phyloP scores from a whole-genome alignment of 1,140 invertebrate species.

The Wiebesia pumilae region DNA sequence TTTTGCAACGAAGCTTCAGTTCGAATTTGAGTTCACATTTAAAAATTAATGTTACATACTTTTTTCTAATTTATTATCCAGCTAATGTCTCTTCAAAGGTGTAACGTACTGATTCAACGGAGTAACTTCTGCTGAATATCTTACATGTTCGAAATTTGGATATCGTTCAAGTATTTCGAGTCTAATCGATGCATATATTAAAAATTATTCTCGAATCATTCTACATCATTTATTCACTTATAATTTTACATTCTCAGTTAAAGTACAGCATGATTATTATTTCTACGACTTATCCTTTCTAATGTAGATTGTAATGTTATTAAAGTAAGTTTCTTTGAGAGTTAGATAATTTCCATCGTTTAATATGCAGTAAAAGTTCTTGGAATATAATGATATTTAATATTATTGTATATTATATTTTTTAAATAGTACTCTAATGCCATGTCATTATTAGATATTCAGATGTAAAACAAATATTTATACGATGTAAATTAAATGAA shows the following conservation, averaged over 20 bases:
- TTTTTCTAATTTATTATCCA: not conserved
- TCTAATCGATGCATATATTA: not conserved
- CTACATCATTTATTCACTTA: not conserved
- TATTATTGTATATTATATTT: no score
- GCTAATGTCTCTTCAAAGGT: not conserved
- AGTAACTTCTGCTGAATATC: not conserved
- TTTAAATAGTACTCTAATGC: no score
- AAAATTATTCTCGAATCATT: not conserved
- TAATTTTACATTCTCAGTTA: not conserved
- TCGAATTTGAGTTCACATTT: not conserved
- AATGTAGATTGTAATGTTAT: no score
- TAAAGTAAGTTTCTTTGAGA: no score
- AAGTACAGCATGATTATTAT: not conserved
- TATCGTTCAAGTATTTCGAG: not conserved
- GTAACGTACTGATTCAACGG: not conserved
- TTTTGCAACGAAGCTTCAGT: conserved; percentile 18
- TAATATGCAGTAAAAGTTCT: no score
- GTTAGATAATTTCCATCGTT: no score
- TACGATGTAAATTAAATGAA: no score
- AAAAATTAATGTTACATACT: not conserved
- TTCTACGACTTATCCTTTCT: not conserved
- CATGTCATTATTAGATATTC: no score
- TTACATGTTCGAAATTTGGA: not conserved
- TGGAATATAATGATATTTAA: no score
- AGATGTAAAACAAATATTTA: no score